These are phyloP conservation scores for Ypsolopha scabrella DNA, from an alignment of 2,888 invertebrate genomes.

Conservation along the genomic window DNA sequence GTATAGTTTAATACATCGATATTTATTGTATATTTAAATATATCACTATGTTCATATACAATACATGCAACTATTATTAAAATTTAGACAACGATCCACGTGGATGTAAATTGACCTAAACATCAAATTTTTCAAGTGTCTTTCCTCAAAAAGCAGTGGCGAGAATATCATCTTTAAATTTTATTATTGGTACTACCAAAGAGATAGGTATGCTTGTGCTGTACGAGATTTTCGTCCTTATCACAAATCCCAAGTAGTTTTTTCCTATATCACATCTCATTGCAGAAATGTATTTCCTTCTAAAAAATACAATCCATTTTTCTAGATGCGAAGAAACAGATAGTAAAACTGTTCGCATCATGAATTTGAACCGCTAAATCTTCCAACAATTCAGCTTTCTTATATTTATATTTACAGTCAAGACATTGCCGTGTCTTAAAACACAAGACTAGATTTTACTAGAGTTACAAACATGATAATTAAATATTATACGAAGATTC, in stretches of 20 bases:
- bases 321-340: slow-evolving; percentile 12
- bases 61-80: background rate
- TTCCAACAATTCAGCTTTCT: slow-evolving; percentile 41
- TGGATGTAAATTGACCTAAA: slow-evolving; percentile 34
- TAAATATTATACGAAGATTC: slow-evolving; percentile 1
- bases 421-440: slow-evolving; percentile 56
- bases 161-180: slow-evolving; percentile 21
- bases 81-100: slow-evolving; percentile 50
- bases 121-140: slow-evolving; percentile 31
- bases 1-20: background rate
- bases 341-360: background rate
- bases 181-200: slow-evolving; percentile 24
- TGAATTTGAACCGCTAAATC: slow-evolving; percentile 21
- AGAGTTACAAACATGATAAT: slow-evolving; percentile 47
- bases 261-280: slow-evolving; percentile 63
- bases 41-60: background rate
- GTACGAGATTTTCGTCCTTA: slow-evolving; percentile 52
- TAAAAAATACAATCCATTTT: slow-evolving; percentile 15
- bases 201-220: slow-evolving; percentile 22
- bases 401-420: slow-evolving; percentile 53
- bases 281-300: slow-evolving; percentile 47
- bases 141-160: slow-evolving; percentile 29
- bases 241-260: slow-evolving; percentile 43
- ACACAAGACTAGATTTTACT: slow-evolving; percentile 69
- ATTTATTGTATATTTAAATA: background rate